Conservation (phyloP, 2,113 vertebrate species). For the Galbula dea region DNA sequence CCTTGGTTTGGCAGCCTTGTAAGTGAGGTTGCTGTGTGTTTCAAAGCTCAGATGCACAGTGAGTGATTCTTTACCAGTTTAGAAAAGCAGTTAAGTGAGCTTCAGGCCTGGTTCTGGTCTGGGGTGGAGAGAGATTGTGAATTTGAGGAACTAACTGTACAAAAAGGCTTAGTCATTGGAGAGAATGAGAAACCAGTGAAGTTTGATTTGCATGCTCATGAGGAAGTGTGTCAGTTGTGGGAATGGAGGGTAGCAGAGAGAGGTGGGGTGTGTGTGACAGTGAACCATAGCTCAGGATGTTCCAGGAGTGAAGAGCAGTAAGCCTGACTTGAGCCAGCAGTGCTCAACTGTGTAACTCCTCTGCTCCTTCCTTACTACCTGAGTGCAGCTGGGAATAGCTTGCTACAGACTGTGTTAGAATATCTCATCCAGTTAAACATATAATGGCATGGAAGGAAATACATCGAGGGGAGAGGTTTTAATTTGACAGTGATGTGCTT, state of each 20-base stretch:
- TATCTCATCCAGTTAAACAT: background rate
- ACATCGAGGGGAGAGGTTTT: background rate
- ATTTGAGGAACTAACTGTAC: background rate
- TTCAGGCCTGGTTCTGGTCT: background rate
- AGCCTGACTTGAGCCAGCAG: background rate
- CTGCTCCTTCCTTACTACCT: fast-evolving
- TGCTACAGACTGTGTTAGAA: fast-evolving
- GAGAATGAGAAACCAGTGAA: background rate
- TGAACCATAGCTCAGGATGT: fast-evolving
- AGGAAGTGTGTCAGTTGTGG: background rate
- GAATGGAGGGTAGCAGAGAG: background rate
- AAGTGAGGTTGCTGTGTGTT: background rate
- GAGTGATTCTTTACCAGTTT: background rate
- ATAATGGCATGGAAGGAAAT: background rate
- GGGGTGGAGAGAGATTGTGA: background rate
- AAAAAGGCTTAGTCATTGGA: background rate
- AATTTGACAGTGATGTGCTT: too few species aligned
- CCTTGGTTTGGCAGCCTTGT: background rate
- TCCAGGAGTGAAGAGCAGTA: background rate
- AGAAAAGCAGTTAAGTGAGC: background rate
- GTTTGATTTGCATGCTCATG: background rate
- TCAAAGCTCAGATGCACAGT: background rate
- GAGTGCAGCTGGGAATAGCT: background rate
- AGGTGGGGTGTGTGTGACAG: background rate
- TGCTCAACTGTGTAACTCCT: background rate